A percentile compares a stretch with the other conserved stretches of the same genome.
Evolutionary conservation across 2,888 invertebrate genomes (phyloP).

Genomic region (Catocala nupta): DNA sequence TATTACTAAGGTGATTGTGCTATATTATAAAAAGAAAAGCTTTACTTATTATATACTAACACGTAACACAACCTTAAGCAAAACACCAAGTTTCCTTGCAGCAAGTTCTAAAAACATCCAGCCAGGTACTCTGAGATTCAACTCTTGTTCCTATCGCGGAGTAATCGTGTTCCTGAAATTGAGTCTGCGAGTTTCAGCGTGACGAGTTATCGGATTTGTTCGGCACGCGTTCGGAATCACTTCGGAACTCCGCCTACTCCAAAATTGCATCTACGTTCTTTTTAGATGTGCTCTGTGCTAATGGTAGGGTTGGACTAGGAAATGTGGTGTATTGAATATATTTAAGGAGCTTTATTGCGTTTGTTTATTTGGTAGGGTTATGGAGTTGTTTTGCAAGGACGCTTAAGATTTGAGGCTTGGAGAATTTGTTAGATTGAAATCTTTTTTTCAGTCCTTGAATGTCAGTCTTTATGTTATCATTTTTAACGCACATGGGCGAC

Average conservation of each 20-base stretch:
- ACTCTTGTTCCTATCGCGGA: slow-evolving; percentile 62
- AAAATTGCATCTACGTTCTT: slow-evolving; percentile 51
- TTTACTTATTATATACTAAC: too few species aligned
- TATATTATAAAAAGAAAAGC: too few species aligned
- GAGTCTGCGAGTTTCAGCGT: slow-evolving; percentile 77
- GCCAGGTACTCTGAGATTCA: slow-evolving; percentile 60
- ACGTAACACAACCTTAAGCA: neutral
- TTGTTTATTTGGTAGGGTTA: too few species aligned
- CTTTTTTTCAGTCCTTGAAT: too few species aligned
- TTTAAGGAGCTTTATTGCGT: too few species aligned
- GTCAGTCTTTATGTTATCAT: too few species aligned
- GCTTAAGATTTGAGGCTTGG: too few species aligned
- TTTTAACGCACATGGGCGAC: too few species aligned
- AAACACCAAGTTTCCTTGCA: slow-evolving; percentile 7
- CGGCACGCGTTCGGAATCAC: slow-evolving; percentile 76
- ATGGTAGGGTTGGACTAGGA: slow-evolving; percentile 10
- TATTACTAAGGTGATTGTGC: too few species aligned
- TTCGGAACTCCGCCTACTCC: slow-evolving; percentile 51
- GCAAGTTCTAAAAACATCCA: slow-evolving; percentile 30
- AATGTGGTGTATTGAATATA: too few species aligned
- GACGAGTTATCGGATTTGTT: slow-evolving; percentile 85
- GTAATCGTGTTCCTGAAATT: slow-evolving; percentile 82
- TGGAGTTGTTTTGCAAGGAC: too few species aligned
- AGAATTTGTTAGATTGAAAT: too few species aligned
- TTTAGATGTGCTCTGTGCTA: slow-evolving; percentile 20